A percentile compares a stretch with the other conserved stretches of the same genome.
Evolutionary conservation across 2,113 vertebrate genomes (phyloP).

Genomic region (Fregetta grallaria): DNA sequence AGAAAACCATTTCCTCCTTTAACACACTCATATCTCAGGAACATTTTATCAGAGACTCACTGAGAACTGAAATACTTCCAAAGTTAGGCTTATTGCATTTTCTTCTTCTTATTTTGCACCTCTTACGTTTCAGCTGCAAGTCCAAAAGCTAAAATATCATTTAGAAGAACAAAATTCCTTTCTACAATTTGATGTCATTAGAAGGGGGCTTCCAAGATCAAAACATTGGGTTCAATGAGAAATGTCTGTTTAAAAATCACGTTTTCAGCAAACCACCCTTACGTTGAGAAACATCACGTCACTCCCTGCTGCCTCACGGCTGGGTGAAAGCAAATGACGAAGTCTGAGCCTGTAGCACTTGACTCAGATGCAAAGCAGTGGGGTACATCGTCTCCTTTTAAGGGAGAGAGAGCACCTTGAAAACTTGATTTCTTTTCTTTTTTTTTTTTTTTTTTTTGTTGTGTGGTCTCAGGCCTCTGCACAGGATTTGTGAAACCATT

Average conservation of each 20-base stretch:
- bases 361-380: neutral
- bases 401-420: neutral
- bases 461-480: neutral
- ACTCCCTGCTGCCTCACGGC: neutral
- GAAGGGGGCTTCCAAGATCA: neutral
- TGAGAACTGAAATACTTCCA: neutral
- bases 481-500: neutral
- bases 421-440: neutral
- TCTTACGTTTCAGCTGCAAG: neutral
- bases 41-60: neutral
- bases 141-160: neutral
- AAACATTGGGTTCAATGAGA: neutral
- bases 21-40: neutral
- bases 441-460: neutral
- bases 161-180: neutral
- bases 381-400: neutral
- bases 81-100: neutral
- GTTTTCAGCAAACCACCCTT: neutral
- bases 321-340: neutral
- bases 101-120: neutral
- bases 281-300: fast-evolving
- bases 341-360: neutral
- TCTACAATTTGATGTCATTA: neutral
- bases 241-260: neutral
- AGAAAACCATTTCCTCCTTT: neutral